phyloP scores from a whole-genome alignment of 2,797 vertebrate genomes.

The Telmatherina bonti region DNA sequence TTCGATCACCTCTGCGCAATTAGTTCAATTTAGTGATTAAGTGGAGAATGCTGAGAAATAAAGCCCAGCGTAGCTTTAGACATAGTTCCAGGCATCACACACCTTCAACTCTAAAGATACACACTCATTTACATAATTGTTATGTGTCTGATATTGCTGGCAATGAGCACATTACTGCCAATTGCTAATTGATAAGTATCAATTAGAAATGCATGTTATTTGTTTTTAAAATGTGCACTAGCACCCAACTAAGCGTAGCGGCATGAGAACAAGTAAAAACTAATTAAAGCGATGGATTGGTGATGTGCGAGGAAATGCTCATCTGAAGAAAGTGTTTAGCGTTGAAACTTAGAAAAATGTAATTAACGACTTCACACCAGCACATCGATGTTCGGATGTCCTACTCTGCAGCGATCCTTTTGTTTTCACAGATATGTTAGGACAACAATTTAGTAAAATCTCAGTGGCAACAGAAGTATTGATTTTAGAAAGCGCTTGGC shows the following conservation, averaged over 20 bases:
- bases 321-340: background rate
- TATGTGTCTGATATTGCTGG: background rate
- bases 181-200: background rate
- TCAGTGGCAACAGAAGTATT: constrained; percentile 19
- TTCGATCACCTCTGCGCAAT: constrained; percentile 75
- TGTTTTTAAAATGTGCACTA: constrained; percentile 3
- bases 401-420: constrained; percentile 9
- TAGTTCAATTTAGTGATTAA: constrained; percentile 70
- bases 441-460: constrained; percentile 26
- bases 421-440: constrained; percentile 6
- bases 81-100: background rate
- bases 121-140: background rate
- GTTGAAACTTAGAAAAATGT: background rate
- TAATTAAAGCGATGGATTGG: background rate
- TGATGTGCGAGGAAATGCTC: background rate
- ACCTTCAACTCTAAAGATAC: constrained; percentile 2
- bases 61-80: constrained; percentile 23
- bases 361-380: background rate
- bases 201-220: background rate
- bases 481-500: constrained; percentile 27
- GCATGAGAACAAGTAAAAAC: background rate
- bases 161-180: background rate
- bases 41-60: constrained; percentile 57
- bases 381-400: background rate
- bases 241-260: background rate